phyloP scores from a whole-genome alignment of 2,797 vertebrate species.

The Dipus sagitta region DNA sequence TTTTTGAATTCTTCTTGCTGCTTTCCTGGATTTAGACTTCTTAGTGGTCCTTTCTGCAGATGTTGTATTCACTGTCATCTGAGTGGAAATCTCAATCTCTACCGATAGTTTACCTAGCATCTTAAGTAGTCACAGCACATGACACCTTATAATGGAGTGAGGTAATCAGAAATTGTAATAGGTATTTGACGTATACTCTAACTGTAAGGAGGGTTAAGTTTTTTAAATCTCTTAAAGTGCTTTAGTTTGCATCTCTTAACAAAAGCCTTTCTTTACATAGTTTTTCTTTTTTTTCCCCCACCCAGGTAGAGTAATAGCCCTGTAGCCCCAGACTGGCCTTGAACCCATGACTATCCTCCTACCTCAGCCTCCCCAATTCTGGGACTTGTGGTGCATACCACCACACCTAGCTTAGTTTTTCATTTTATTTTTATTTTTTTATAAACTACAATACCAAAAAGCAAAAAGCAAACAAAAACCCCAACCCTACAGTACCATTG shows the following conservation, averaged over 20 bases:
- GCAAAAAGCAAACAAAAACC: too few relatives aligned
- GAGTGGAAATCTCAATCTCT: not conserved
- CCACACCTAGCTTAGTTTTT: not conserved
- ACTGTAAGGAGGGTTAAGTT: not conserved
- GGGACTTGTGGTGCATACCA: too few relatives aligned
- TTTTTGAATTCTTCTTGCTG: not conserved
- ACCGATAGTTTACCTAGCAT: not conserved
- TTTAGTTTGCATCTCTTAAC: not conserved
- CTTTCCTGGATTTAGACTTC: not conserved
- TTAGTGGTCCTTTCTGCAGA: not conserved
- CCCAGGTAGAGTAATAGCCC: too few relatives aligned
- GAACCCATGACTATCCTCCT: too few relatives aligned
- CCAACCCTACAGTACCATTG: not conserved
- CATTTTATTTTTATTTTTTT: not conserved
- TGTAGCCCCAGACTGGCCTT: too few relatives aligned
- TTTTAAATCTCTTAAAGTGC: not conserved
- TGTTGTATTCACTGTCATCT: not conserved
- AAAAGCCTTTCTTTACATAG: not conserved
- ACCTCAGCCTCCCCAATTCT: too few relatives aligned
- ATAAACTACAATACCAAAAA: not conserved
- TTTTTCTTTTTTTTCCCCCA: too few relatives aligned
- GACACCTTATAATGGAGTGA: not conserved
- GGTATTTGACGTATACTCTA: not conserved
- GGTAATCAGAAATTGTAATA: not conserved
- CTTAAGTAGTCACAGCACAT: not conserved